Conservation (phyloP, 1,140 invertebrate species). For the Polypedilum pembai region DNA sequence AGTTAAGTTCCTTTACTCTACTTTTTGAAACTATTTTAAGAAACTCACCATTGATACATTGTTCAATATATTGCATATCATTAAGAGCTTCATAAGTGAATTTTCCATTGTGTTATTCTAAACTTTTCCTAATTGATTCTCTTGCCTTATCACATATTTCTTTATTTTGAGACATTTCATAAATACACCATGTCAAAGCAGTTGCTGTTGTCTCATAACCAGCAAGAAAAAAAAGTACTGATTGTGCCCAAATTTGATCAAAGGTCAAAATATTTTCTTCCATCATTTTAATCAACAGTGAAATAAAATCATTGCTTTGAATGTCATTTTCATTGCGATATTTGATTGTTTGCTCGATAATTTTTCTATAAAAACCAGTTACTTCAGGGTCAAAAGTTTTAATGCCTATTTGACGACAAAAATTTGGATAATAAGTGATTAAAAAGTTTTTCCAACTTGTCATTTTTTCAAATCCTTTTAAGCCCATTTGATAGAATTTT, state of each 20-base stretch:
- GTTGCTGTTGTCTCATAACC: constrained; percentile 41
- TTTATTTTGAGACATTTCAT: constrained; percentile 43
- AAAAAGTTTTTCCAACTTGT: neutral
- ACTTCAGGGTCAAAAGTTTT: neutral
- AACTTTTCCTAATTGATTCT: neutral
- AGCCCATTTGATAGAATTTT: constrained; percentile 31
- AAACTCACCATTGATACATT: constrained; percentile 35
- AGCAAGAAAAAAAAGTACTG: constrained; percentile 40
- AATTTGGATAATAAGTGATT: neutral
- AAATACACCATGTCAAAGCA: constrained; percentile 45
- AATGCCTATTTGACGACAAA: neutral
- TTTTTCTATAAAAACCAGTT: constrained; percentile 46
- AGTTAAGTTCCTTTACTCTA: no score
- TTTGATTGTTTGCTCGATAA: constrained; percentile 49
- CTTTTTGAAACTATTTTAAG: neutral
- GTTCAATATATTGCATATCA: constrained; percentile 42
- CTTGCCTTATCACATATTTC: constrained; percentile 43
- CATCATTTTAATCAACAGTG: constrained; percentile 51
- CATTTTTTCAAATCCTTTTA: neutral
- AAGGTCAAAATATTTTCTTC: constrained; percentile 38
- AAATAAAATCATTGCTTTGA: constrained; percentile 52
- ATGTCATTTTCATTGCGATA: constrained; percentile 45
- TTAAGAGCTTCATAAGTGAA: constrained; percentile 39
- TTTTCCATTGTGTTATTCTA: constrained; percentile 32
- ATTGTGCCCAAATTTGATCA: constrained; percentile 39